phyloP scores from a whole-genome alignment of 2,113 vertebrate species.

The Dendrocopos noguchii region DNA sequence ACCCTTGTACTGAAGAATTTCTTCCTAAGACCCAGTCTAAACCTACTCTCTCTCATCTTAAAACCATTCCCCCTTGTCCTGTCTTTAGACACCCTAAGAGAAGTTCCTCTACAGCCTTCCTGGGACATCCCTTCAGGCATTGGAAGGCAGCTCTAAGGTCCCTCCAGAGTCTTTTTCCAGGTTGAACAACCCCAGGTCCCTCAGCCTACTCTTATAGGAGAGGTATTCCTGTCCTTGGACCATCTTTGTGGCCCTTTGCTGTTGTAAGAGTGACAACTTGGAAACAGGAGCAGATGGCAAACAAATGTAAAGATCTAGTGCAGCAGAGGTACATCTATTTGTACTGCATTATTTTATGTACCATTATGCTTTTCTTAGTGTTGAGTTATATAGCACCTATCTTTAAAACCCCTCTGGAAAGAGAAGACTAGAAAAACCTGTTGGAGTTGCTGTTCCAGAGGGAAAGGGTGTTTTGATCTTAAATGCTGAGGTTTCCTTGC shows the following conservation, averaged over 20 bases:
- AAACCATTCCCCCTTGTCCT: no score
- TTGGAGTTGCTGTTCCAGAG: constrained; percentile 34
- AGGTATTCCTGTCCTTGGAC: no score
- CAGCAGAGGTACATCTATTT: neutral
- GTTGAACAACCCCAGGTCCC: no score
- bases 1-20: no score
- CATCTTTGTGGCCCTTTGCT: neutral
- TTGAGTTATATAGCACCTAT: neutral
- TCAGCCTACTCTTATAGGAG: no score
- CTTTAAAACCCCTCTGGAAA: constrained; percentile 3
- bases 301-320: neutral
- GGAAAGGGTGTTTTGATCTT: constrained; percentile 15
- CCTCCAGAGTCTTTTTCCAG: no score
- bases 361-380: neutral
- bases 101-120: no score
- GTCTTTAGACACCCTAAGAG: no score
- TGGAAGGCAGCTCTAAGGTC: no score
- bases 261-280: neutral
- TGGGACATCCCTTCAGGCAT: no score
- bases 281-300: neutral
- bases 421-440: constrained; percentile 35
- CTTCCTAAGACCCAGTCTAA: no score
- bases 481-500: neutral
- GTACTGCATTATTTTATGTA: neutral
- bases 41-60: no score